phyloP scores from a whole-genome alignment of 2,113 vertebrate species.

The Anarrhichthys ocellatus region DNA sequence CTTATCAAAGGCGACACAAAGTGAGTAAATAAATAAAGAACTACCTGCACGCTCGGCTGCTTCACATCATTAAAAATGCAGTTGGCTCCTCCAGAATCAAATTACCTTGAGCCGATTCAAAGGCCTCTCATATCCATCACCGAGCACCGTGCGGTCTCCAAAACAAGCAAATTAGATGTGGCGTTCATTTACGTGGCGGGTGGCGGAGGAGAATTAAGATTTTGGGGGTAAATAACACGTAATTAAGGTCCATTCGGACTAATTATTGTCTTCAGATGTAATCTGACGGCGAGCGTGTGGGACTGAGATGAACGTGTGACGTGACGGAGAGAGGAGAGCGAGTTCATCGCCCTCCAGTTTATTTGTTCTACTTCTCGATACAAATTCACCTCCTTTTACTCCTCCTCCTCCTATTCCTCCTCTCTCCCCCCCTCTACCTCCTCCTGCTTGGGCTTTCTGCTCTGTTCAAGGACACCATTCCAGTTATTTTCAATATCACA shows the following conservation, averaged over 20 bases:
- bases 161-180: constrained; percentile 76
- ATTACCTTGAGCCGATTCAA: constrained; percentile 66
- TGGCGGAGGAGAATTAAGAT: constrained; percentile 67
- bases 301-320: constrained; percentile 27
- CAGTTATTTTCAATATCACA: constrained; percentile 76
- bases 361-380: constrained; percentile 16
- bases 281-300: constrained; percentile 64
- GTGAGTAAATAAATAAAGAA: not conserved
- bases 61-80: constrained; percentile 70
- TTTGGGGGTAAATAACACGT: constrained; percentile 72
- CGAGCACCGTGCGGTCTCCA: constrained; percentile 51
- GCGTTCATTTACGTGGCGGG: constrained; percentile 75
- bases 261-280: constrained; percentile 77
- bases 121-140: constrained; percentile 66
- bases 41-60: constrained; percentile 19
- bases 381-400: not conserved
- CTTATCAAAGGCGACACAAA: constrained; percentile 15
- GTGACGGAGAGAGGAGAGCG: constrained; percentile 16
- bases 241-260: constrained; percentile 76
- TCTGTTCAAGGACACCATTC: constrained; percentile 75
- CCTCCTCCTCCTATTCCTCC: not conserved
- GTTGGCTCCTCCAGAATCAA: constrained; percentile 60
- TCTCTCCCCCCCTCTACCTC: not conserved
- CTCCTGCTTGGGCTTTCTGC: constrained; percentile 19
- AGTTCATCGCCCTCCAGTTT: not conserved